Conservation (phyloP, 2,113 vertebrate species). For the Peromyscus californicus region DNA sequence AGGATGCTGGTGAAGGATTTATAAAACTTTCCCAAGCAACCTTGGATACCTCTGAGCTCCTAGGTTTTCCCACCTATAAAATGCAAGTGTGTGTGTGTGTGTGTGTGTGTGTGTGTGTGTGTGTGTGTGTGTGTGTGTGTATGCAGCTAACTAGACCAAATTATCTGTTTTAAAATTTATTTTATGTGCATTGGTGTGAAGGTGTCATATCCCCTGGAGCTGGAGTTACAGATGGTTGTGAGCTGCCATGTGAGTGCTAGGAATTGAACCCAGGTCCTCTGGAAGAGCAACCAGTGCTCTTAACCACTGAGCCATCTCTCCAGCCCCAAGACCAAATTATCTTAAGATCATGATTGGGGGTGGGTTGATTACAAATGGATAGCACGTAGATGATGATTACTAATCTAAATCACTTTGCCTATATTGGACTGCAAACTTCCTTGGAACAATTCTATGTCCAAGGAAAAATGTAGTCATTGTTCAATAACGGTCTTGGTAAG, state of each 20-base stretch:
- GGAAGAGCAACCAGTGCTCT: neutral
- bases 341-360: neutral
- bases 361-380: neutral
- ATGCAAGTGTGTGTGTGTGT: neutral
- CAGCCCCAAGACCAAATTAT: neutral
- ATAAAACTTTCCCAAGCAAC: neutral
- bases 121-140: neutral
- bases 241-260: neutral
- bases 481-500: slow-evolving; percentile 29
- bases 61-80: neutral
- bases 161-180: neutral
- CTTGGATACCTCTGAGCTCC: neutral
- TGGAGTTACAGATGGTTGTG: neutral
- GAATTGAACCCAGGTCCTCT: neutral
- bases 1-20: neutral
- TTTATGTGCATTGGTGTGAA: no score
- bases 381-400: neutral
- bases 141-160: neutral
- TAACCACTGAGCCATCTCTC: neutral
- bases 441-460: slow-evolving; percentile 38
- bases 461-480: neutral
- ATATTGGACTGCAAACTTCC: neutral
- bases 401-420: neutral
- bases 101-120: neutral
- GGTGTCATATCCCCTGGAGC: neutral